These are phyloP conservation scores for Alauda arvensis DNA, from an alignment of 2,797 vertebrate species.

Conservation along the genomic window DNA sequence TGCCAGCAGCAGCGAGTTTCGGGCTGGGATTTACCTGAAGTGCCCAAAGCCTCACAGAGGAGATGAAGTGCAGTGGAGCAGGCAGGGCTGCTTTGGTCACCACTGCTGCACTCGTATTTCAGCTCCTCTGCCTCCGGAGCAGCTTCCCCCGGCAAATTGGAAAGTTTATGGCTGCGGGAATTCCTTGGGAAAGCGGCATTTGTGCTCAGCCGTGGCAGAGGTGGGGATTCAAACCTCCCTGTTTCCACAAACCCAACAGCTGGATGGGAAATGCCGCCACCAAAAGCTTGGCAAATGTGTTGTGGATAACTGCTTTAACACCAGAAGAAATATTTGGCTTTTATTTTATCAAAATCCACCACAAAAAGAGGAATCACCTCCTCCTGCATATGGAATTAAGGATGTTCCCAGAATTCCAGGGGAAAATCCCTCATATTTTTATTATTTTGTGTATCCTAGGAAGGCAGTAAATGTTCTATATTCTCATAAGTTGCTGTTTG, in stretches of 20 bases:
- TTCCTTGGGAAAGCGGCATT: neutral
- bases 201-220: neutral
- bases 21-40: neutral
- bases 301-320: neutral
- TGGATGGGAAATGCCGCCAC: neutral
- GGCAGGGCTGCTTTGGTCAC: neutral
- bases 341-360: neutral
- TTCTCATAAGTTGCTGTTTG: neutral
- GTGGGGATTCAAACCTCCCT: neutral
- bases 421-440: rapidly evolving
- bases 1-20: neutral
- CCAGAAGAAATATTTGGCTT: neutral
- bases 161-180: neutral
- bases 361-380: no score
- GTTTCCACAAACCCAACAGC: neutral
- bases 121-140: neutral
- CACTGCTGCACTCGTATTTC: neutral
- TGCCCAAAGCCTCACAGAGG: neutral
- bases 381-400: rapidly evolving
- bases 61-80: constrained; percentile 26
- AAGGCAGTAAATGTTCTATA: neutral
- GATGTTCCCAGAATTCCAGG: neutral
- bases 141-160: neutral
- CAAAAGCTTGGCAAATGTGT: neutral
- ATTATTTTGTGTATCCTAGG: neutral